phyloP scores from a whole-genome alignment of 2,888 invertebrate genomes.

The Phania funesta region DNA sequence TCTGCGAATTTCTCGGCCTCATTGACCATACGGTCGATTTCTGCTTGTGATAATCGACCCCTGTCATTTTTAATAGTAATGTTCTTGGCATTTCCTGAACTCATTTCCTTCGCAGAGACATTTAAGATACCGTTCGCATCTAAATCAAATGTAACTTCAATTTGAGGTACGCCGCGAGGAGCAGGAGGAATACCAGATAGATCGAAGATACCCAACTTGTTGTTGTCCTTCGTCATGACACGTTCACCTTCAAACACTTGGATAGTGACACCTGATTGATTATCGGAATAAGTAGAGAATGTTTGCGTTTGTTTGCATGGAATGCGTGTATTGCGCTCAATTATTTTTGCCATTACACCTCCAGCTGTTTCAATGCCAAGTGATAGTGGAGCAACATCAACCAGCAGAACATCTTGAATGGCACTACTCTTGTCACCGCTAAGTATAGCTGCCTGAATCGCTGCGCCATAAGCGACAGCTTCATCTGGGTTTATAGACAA shows the following conservation, averaged over 20 bases:
- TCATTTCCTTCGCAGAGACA: slow-evolving; percentile 87
- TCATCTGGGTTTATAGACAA: slow-evolving; percentile 90
- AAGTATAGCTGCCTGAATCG: slow-evolving; percentile 87
- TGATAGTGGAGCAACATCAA: slow-evolving; percentile 86
- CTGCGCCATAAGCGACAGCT: slow-evolving; percentile 89
- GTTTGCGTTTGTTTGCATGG: slow-evolving; percentile 87
- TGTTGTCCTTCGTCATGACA: slow-evolving; percentile 96
- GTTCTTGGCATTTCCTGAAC: slow-evolving; percentile 85
- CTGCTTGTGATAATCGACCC: slow-evolving; percentile 88
- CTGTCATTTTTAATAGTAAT: slow-evolving; percentile 91
- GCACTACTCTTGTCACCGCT: slow-evolving; percentile 85
- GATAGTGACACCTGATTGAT: slow-evolving; percentile 88
- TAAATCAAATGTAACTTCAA: slow-evolving; percentile 89
- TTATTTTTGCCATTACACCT: slow-evolving; percentile 89
- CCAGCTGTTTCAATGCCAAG: slow-evolving; percentile 89
- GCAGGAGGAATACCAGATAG: slow-evolving; percentile 96
- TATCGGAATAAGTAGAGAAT: slow-evolving; percentile 90
- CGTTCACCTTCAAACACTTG: slow-evolving; percentile 89
- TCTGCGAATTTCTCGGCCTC: slow-evolving; percentile 87
- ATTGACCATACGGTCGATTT: slow-evolving; percentile 88
- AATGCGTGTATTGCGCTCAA: slow-evolving; percentile 86
- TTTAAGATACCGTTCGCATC: slow-evolving; percentile 97
- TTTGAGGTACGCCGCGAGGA: slow-evolving; percentile 91
- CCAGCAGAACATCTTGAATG: slow-evolving; percentile 87
- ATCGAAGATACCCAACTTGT: slow-evolving; percentile 96